phyloP scores from a whole-genome alignment of 1,140 invertebrate genomes.

The Saccostrea cuccullata region DNA sequence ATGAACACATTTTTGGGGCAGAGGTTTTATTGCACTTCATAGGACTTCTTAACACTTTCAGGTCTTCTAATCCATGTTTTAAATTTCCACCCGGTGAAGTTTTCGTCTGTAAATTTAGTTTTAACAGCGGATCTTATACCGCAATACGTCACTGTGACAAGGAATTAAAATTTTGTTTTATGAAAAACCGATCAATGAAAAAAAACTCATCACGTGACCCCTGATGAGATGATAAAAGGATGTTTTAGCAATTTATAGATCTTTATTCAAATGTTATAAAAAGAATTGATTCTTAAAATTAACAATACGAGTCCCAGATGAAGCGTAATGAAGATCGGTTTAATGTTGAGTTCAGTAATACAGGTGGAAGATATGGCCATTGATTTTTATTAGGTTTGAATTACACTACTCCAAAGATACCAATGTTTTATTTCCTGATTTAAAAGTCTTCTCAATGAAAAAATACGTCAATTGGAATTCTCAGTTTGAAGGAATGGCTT shows the following conservation, averaged over 20 bases:
- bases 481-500: not conserved
- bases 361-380: not conserved
- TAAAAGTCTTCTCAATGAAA: slow-evolving; percentile 18
- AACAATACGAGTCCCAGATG: not conserved
- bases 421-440: slow-evolving; percentile 3
- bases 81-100: not conserved
- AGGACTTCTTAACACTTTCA: slow-evolving; percentile 19
- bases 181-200: not conserved
- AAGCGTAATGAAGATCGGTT: not conserved
- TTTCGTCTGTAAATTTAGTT: slow-evolving; percentile 7
- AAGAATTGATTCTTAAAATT: slow-evolving; percentile 26
- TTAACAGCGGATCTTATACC: not conserved
- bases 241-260: not conserved
- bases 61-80: slow-evolving; percentile 25
- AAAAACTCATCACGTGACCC: slow-evolving; percentile 1
- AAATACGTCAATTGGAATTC: slow-evolving; percentile 31
- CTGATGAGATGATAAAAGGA: slow-evolving; percentile 16
- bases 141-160: not conserved
- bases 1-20: not conserved
- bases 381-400: slow-evolving; percentile 35
- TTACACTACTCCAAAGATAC: slow-evolving; percentile 5
- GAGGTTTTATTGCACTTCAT: slow-evolving; percentile 34
- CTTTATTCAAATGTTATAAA: not conserved
- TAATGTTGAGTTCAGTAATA: not conserved
- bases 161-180: slow-evolving; percentile 5